phyloP scores from a whole-genome alignment of 2,113 vertebrate genomes.

The Himantopus leucocephalus region DNA sequence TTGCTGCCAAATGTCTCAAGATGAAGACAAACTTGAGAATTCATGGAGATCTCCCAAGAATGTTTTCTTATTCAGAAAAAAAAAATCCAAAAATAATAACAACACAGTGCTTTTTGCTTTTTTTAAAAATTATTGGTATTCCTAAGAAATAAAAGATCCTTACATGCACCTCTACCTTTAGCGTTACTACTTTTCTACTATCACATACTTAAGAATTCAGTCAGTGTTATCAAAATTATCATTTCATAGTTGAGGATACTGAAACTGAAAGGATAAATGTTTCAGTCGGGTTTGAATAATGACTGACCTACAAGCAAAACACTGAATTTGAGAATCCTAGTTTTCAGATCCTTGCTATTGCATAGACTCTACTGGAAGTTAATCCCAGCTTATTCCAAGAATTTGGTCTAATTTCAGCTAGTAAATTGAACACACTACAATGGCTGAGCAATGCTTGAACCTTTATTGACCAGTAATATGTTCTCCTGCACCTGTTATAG shows the following conservation, averaged over 20 bases:
- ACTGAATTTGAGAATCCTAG: background rate
- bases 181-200: background rate
- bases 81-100: background rate
- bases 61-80: slow-evolving; percentile 5
- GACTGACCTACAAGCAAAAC: background rate
- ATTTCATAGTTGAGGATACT: background rate
- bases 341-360: background rate
- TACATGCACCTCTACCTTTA: background rate
- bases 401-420: background rate
- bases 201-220: background rate
- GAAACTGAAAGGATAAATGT: background rate
- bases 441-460: background rate
- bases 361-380: background rate
- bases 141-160: background rate
- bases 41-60: slow-evolving; percentile 46
- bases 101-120: background rate
- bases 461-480: background rate
- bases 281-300: background rate
- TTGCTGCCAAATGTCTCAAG: slow-evolving; percentile 44
- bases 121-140: background rate
- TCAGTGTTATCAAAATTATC: background rate
- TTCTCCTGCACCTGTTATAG: no score
- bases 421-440: background rate
- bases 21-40: slow-evolving; percentile 40
- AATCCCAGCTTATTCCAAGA: background rate